Evolutionary conservation across 2,113 vertebrate genomes (phyloP).

Genomic region (Anolis sagrei): DNA sequence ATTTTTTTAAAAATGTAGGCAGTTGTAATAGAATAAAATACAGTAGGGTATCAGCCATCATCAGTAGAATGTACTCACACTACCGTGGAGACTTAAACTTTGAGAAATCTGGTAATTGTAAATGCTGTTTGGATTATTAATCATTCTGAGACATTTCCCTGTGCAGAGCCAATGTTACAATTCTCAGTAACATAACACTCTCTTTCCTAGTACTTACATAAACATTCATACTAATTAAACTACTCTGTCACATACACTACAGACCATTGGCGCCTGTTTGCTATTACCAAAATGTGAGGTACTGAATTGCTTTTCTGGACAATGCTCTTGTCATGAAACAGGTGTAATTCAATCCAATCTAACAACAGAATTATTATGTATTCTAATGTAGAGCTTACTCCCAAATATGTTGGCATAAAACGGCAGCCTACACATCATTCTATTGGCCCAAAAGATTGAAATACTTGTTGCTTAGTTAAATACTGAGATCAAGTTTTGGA

Average conservation of each 20-base stretch:
- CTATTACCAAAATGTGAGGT: conserved; percentile 8
- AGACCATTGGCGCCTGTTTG: conserved; percentile 4
- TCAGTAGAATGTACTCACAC: neutral
- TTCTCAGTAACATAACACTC: conserved; percentile 10
- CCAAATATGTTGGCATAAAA: neutral
- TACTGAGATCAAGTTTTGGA: rapidly evolving
- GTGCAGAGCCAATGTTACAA: conserved; percentile 5
- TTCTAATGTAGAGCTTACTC: neutral
- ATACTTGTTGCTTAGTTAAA: neutral
- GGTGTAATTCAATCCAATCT: conserved; percentile 11
- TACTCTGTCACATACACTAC: neutral
- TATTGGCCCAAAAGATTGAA: conserved; percentile 2
- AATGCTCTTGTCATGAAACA: neutral
- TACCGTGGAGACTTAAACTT: neutral
- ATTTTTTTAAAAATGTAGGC: neutral
- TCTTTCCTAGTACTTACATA: conserved; percentile 3
- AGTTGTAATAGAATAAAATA: neutral
- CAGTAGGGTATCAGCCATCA: neutral
- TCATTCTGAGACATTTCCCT: conserved; percentile 22
- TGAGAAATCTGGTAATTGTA: neutral
- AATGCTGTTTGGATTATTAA: conserved; percentile 28
- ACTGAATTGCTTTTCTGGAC: conserved; percentile 17
- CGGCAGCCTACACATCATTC: neutral
- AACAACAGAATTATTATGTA: neutral
- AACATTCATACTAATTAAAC: conserved; percentile 6